Evolutionary conservation across 1,140 invertebrate genomes (phyloP).

Genomic region (Diorhabda elongata): DNA sequence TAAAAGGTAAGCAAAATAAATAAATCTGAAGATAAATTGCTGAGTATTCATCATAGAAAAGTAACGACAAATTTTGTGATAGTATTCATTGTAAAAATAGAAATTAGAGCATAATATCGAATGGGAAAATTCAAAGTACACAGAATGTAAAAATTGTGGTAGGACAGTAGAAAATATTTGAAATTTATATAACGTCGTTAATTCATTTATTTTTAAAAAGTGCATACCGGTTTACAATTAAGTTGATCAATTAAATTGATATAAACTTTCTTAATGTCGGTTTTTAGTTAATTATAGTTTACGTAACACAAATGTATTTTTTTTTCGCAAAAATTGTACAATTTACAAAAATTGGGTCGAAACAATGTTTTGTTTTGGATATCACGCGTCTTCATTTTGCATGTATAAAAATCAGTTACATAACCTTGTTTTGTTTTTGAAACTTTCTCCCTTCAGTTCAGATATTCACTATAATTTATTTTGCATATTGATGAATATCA

Average conservation of each 20-base stretch:
- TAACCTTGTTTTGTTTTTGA: neutral
- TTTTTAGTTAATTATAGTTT: neutral
- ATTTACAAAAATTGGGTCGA: neutral
- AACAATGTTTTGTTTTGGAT: constrained; percentile 2
- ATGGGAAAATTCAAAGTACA: no score
- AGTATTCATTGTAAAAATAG: no score
- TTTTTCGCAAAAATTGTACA: neutral
- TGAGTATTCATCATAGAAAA: no score
- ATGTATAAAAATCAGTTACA: neutral
- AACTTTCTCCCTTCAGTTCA: neutral
- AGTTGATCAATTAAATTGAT: neutral
- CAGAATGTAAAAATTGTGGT: no score
- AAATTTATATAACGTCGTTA: no score
- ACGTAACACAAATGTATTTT: neutral
- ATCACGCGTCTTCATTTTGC: neutral
- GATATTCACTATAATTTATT: neutral
- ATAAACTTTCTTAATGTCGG: neutral
- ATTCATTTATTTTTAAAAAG: no score
- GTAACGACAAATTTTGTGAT: no score
- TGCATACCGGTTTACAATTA: neutral
- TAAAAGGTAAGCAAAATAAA: no score
- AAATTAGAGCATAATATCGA: no score
- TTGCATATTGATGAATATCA: neutral
- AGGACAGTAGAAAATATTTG: no score
- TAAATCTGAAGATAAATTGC: no score